A percentile compares a stretch with the other conserved stretches of the same genome.
These are phyloP conservation scores for Casuarius casuarius DNA, from an alignment of 2,113 vertebrate species.

Conservation along the genomic window DNA sequence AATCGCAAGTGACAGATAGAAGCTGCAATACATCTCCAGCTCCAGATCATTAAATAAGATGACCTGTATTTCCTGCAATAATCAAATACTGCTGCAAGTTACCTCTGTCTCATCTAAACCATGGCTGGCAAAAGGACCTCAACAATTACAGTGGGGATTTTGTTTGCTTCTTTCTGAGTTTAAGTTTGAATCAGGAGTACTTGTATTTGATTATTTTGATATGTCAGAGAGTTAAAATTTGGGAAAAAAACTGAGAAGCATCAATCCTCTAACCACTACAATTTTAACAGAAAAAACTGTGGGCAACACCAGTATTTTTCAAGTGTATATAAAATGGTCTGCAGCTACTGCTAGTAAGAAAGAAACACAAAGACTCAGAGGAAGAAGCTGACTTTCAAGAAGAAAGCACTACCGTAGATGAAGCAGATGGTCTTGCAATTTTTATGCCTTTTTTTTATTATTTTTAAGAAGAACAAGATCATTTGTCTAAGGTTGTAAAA, in stretches of 20 bases:
- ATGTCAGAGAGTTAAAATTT: accelerated
- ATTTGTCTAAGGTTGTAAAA: neutral
- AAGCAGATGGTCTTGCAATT: neutral
- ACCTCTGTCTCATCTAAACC: neutral
- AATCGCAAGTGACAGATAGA: constrained; percentile 19
- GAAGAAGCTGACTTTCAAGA: neutral
- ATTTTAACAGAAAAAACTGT: neutral
- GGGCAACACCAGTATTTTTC: neutral
- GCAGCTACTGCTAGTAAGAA: neutral
- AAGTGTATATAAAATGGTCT: neutral
- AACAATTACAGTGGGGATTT: neutral
- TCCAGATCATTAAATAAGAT: constrained; percentile 40
- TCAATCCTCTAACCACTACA: neutral
- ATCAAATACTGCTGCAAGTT: constrained; percentile 25
- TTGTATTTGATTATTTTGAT: neutral
- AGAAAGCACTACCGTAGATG: neutral
- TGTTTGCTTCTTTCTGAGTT: neutral
- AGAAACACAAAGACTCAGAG: neutral
- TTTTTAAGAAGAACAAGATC: neutral
- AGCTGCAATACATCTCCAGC: constrained; percentile 12
- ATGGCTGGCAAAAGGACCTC: neutral
- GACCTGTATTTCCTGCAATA: constrained; percentile 19
- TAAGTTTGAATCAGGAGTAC: neutral
- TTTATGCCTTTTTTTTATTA: neutral
- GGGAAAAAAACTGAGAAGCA: neutral